A percentile compares a stretch with the other conserved stretches of the same genome.
Conservation (phyloP, 2,113 vertebrate species). For the Sula dactylatra region DNA sequence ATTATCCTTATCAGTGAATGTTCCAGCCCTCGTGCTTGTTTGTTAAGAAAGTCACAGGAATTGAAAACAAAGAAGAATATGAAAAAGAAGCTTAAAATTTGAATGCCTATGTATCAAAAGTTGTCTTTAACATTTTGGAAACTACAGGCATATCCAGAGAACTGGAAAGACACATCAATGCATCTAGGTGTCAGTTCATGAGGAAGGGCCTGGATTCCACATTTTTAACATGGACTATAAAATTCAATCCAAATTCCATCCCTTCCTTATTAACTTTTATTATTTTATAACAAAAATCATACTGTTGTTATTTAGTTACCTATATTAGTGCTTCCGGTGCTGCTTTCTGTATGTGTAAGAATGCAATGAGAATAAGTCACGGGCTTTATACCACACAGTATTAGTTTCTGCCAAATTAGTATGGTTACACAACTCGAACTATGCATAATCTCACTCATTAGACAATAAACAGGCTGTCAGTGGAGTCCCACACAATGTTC, state of each 20-base stretch:
- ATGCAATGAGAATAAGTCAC: not conserved
- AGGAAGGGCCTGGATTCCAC: not conserved
- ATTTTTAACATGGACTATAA: not conserved
- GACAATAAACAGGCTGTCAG: not conserved
- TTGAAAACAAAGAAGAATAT: not conserved
- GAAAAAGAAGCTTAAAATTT: not conserved
- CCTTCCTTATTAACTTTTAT: not conserved
- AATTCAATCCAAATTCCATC: not conserved
- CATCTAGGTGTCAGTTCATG: not conserved
- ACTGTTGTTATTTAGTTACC: not conserved
- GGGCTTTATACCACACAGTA: not conserved
- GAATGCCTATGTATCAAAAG: not conserved
- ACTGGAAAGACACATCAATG: not conserved
- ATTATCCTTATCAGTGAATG: not conserved
- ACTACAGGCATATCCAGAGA: not conserved
- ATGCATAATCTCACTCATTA: not conserved
- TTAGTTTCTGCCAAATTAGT: not conserved
- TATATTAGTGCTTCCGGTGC: not conserved
- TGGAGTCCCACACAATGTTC: not conserved
- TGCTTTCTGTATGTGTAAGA: not conserved
- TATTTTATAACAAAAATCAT: not conserved
- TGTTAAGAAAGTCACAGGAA: not conserved
- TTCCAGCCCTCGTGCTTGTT: not conserved
- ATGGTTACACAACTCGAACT: not conserved
- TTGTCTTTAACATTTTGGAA: not conserved